Base-by-base conservation (phyloP, 2,888 invertebrate species). In the Drosophila borealis region DNA sequence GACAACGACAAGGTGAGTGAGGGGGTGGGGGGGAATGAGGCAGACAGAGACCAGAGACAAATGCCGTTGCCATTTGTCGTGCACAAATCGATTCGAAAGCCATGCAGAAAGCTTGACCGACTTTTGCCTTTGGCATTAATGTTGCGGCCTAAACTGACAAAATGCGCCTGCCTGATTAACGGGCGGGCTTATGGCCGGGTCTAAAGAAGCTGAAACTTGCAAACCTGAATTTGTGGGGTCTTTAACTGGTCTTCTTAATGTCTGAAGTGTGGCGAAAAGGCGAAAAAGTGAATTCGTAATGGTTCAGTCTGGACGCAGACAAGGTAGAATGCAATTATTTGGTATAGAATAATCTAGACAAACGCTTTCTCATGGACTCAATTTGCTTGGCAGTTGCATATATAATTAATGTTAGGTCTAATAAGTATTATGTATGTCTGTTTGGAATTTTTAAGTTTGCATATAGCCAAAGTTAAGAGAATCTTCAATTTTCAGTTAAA, bases 121-220 rank as follows among this genome's bases (percentile, higher is more conserved):
- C 67, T 81, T 81, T 76, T 60, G 81, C 70, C 85, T 62, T 65
- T 72, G 82, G 85, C 72, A 66, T 66, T 78, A 74, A 74, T 80
- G 74, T 55, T 29, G 51, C 70, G 36, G 45, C 34, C 69, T 48
- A 59, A 69, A 64, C 77, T 60, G 60, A 75, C 80, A 64, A 56
- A 67, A 53, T 62, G 39, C 50, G 50, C 50, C 60, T 36, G 45
- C 21, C 56, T 61, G 86, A 79, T 80, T 80, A 82, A 67, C 64
- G 65, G 56, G 19, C 39, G 10, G 39, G 41, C 44, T 45, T n/a
- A 65, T 3, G 17, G 34, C 8, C 17, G 11, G 19, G 3, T 6
- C 33, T 3, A 34, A 11, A 34, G 39, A 39, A 25, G 17, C 39
- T 33, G 21, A 39, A 11, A 10, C 41, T 21, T 6, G 11, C 13